Evolutionary conservation across 2,888 invertebrate genomes (phyloP).

Genomic region (Chironomus riparius): DNA sequence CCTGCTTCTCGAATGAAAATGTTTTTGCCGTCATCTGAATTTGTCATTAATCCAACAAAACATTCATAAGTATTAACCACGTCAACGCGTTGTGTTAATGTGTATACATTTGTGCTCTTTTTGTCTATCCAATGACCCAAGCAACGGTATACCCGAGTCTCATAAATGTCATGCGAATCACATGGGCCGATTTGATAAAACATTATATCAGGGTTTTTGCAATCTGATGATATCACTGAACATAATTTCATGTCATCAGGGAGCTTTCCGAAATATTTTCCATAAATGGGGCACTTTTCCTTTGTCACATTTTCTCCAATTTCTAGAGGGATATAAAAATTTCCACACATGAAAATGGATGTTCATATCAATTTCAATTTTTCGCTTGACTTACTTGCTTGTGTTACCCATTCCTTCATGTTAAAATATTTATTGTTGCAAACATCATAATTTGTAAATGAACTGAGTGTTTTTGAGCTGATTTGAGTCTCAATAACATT

Average conservation of each 20-base stretch:
- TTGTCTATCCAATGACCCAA: slow-evolving; percentile 57
- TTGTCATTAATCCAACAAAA: slow-evolving; percentile 52
- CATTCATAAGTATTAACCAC: slow-evolving; percentile 50
- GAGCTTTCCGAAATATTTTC: slow-evolving; percentile 54
- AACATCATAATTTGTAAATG: slow-evolving; percentile 22
- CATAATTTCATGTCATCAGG: slow-evolving; percentile 52
- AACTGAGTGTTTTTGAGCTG: slow-evolving; percentile 26
- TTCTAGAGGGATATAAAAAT: not conserved
- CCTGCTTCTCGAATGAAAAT: slow-evolving; percentile 60
- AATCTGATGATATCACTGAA: slow-evolving; percentile 56
- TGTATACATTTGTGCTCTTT: slow-evolving; percentile 48
- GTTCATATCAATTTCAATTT: slow-evolving; percentile 29
- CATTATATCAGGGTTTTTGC: slow-evolving; percentile 55
- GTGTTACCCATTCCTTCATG: slow-evolving; percentile 49
- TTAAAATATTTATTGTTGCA: slow-evolving; percentile 47
- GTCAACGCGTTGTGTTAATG: slow-evolving; percentile 55
- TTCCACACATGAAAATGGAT: slow-evolving; percentile 26
- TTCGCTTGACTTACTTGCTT: slow-evolving; percentile 45
- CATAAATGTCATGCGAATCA: slow-evolving; percentile 49
- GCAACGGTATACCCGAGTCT: slow-evolving; percentile 57
- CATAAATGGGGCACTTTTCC: slow-evolving; percentile 55
- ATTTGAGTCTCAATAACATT: slow-evolving; percentile 32
- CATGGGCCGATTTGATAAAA: slow-evolving; percentile 57
- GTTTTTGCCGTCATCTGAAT: slow-evolving; percentile 43
- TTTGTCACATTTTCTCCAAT: slow-evolving; percentile 31